phyloP scores from a whole-genome alignment of 37 sponge, comb jelly and placozoan species.

The Halichondria panicea region DNA sequence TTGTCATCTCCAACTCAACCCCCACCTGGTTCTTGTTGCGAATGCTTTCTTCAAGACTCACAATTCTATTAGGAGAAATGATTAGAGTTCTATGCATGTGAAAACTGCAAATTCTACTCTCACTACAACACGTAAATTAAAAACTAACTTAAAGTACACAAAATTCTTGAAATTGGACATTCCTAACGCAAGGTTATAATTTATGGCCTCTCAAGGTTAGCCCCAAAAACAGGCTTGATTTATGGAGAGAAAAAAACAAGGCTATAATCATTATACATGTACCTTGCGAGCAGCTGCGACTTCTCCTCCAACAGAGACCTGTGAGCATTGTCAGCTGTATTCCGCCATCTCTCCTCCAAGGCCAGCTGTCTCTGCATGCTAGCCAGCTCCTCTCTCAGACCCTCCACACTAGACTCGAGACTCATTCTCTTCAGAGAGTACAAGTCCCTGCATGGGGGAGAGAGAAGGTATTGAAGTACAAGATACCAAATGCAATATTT shows the following conservation, averaged over 20 bases:
- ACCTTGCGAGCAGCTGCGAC: constrained; percentile 37
- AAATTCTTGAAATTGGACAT: too few relatives aligned
- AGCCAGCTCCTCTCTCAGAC: constrained; percentile 15
- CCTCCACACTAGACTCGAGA: constrained; percentile 24
- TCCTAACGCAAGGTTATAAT: too few relatives aligned
- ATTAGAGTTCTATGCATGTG: too few relatives aligned
- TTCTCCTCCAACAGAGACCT: constrained; percentile 40
- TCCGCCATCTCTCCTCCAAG: constrained; percentile 39
- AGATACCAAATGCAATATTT: not conserved
- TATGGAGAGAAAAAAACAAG: too few relatives aligned
- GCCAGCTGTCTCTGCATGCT: constrained; percentile 29
- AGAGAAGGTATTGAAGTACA: too few relatives aligned
- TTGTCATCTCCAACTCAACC: constrained; percentile 19
- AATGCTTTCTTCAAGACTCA: constrained; percentile 11
- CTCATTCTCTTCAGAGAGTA: constrained; percentile 22
- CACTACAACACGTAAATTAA: too few relatives aligned
- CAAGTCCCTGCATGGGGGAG: constrained; percentile 35
- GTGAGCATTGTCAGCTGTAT: constrained; percentile 19
- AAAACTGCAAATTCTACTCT: too few relatives aligned
- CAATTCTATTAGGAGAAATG: constrained; percentile 15
- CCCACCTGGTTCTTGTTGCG: constrained; percentile 18
- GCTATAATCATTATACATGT: too few relatives aligned
- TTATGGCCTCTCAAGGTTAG: too few relatives aligned
- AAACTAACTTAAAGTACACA: too few relatives aligned
- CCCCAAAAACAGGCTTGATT: too few relatives aligned